These are phyloP conservation scores for Athripsodes cinereus DNA, from an alignment of 2,888 invertebrate species.

Conservation along the genomic window DNA sequence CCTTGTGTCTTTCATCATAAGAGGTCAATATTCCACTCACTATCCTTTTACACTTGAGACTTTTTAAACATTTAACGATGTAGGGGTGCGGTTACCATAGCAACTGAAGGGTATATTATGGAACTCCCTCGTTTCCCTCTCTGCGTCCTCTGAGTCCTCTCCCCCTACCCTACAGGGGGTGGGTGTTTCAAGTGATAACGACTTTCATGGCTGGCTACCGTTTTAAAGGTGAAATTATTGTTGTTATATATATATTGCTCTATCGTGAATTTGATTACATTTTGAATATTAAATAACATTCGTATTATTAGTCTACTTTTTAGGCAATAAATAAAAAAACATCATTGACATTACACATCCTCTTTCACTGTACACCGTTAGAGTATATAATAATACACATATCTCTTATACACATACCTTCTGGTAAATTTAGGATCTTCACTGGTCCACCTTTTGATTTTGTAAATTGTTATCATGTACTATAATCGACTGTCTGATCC, in stretches of 20 bases:
- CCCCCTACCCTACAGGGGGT: conserved; percentile 30
- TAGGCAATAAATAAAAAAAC: no score
- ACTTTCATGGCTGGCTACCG: conserved; percentile 25
- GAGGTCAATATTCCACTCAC: conserved; percentile 24
- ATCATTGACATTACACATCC: no score
- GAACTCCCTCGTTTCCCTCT: conserved; percentile 19
- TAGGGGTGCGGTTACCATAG: conserved; percentile 36
- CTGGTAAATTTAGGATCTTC: no score
- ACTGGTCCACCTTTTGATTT: no score
- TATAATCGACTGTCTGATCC: no score
- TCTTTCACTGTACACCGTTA: no score
- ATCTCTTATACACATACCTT: no score
- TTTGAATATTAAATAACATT: background rate
- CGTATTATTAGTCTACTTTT: no score
- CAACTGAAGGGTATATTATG: conserved; percentile 32
- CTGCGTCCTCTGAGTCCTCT: conserved; percentile 26
- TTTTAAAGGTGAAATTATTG: conserved; percentile 8
- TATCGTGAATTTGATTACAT: background rate
- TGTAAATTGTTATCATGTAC: no score
- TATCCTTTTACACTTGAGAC: conserved; percentile 37
- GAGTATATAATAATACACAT: no score
- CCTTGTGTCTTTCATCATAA: conserved; percentile 23
- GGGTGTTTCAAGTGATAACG: conserved; percentile 31
- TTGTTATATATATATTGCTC: no score
- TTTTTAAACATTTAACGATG: conserved; percentile 37